phyloP scores from a whole-genome alignment of 2,797 vertebrate genomes.

The Otolemur crassicaudatus region DNA sequence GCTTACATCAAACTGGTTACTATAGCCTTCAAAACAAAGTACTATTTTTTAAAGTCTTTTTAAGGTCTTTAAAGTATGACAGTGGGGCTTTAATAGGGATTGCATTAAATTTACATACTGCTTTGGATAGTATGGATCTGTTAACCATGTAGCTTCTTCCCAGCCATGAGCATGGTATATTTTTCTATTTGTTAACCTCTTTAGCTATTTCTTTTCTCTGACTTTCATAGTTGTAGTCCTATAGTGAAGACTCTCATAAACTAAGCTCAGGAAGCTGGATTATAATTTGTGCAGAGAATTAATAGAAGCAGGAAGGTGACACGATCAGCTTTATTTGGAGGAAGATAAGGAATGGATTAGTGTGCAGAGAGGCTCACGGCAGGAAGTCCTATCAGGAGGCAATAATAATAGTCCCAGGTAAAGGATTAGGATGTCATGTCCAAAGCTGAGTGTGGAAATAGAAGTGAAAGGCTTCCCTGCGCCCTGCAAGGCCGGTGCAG shows the following conservation, averaged over 20 bases:
- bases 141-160: too few species aligned
- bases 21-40: too few species aligned
- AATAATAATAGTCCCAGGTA: background rate
- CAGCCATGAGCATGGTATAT: too few species aligned
- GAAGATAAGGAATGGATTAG: constrained; percentile 42
- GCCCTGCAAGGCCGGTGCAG: background rate
- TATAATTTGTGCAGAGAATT: background rate
- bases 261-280: background rate
- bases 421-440: background rate
- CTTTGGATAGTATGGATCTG: too few species aligned
- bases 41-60: too few species aligned
- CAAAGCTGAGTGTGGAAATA: background rate
- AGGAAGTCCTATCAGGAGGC: constrained; percentile 32
- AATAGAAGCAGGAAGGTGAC: constrained; percentile 47
- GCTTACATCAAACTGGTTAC: too few species aligned
- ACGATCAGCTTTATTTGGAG: background rate
- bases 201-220: too few species aligned
- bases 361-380: background rate
- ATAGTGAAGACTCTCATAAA: background rate
- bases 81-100: too few species aligned
- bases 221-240: too few species aligned
- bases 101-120: too few species aligned
- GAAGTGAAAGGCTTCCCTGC: background rate
- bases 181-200: too few species aligned
- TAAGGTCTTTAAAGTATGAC: too few species aligned